These are phyloP conservation scores for Drosophila gaucha DNA, from an alignment of 2,888 invertebrate species.

Conservation along the genomic window DNA sequence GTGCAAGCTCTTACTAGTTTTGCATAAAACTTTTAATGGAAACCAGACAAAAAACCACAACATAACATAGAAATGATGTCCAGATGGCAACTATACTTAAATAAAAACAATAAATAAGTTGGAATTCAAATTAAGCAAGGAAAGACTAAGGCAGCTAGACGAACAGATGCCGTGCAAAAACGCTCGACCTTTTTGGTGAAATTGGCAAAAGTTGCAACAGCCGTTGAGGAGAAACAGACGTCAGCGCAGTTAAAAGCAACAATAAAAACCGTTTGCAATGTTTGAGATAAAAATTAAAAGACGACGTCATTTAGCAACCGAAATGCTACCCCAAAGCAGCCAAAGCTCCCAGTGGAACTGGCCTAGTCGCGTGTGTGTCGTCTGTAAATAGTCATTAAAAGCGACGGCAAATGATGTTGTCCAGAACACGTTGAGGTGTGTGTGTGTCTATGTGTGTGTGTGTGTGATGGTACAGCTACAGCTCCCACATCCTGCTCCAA, in stretches of 20 bases:
- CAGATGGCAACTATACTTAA: constrained; percentile 33
- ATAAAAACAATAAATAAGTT: constrained; percentile 56
- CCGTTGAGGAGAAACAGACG: constrained; percentile 66
- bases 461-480: not conserved
- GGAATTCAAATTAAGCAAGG: constrained; percentile 72
- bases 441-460: not conserved
- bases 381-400: constrained; percentile 80
- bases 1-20: constrained; percentile 7
- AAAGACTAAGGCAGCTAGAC: not conserved
- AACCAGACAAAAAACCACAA: constrained; percentile 4
- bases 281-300: constrained; percentile 83
- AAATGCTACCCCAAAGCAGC: constrained; percentile 38
- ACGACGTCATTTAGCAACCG: constrained; percentile 79
- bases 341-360: constrained; percentile 39
- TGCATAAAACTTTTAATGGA: constrained; percentile 14
- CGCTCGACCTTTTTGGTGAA: constrained; percentile 63
- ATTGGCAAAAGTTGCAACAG: constrained; percentile 76
- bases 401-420: constrained; percentile 36
- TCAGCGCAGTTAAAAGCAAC: constrained; percentile 73
- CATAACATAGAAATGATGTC: constrained; percentile 13
- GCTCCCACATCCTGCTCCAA: not conserved
- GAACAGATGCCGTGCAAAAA: constrained; percentile 69
- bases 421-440: constrained; percentile 48
- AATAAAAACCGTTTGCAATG: constrained; percentile 80
- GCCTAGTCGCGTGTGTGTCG: constrained; percentile 59